Percentiles rank a stretch among this genome's conserved stretches.
Conservation (phyloP, 2,113 vertebrate species). For the Odontophorus gujanensis region DNA sequence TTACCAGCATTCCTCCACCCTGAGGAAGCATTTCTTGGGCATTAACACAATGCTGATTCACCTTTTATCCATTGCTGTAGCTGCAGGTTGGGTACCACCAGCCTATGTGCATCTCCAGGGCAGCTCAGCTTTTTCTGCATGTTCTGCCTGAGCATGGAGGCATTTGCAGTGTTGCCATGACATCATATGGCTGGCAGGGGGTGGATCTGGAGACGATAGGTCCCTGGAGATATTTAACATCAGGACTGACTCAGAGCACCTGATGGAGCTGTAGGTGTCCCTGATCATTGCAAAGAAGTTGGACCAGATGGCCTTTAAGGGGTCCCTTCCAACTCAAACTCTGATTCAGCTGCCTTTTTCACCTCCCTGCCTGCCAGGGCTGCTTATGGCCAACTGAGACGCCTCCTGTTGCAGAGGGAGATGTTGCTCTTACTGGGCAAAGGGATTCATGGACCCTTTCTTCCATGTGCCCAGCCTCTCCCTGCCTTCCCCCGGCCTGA, state of each 20-base stretch:
- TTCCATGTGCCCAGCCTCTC: not conserved
- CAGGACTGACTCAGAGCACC: no score
- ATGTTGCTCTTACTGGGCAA: not conserved
- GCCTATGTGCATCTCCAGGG: not conserved
- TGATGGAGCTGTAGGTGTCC: no score
- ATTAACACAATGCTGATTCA: not conserved
- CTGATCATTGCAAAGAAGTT: no score
- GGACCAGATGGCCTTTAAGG: no score
- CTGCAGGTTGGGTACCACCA: not conserved
- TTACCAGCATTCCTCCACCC: not conserved
- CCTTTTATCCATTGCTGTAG: not conserved
- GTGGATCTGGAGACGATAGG: rapidly evolving
- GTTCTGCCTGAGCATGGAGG: not conserved
- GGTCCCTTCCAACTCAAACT: no score
- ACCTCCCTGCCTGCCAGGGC: not conserved
- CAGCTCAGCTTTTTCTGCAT: not conserved
- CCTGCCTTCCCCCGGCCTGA: not conserved
- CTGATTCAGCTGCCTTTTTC: not conserved
- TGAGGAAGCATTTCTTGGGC: not conserved
- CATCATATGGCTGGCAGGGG: not conserved
- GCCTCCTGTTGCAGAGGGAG: not conserved
- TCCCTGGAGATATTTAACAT: no score
- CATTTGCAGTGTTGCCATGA: not conserved
- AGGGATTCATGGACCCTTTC: not conserved
- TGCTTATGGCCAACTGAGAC: not conserved